phyloP scores from a whole-genome alignment of 2,113 vertebrate species.

The Egretta garzetta region DNA sequence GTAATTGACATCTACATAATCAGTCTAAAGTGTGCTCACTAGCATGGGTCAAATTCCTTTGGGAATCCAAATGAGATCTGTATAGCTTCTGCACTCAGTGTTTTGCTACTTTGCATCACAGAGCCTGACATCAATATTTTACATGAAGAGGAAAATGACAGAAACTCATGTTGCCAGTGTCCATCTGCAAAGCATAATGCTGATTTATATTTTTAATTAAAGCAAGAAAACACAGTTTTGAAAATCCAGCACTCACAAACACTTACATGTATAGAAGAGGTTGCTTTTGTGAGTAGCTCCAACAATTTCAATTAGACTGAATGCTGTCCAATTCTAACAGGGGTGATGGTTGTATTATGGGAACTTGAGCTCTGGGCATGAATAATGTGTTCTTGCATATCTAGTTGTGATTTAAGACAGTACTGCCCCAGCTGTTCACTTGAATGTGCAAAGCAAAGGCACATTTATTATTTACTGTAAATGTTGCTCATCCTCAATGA shows the following conservation, averaged over 20 bases:
- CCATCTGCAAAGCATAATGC: background rate
- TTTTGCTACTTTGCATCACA: constrained; percentile 21
- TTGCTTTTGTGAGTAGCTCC: background rate
- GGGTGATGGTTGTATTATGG: background rate
- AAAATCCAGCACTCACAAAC: background rate
- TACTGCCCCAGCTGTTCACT: background rate
- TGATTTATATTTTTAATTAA: constrained; percentile 33
- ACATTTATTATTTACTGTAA: background rate
- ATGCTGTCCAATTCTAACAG: background rate
- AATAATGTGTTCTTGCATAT: background rate
- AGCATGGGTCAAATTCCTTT: constrained; percentile 12
- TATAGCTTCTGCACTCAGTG: constrained; percentile 6
- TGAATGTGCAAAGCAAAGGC: background rate
- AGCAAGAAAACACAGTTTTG: background rate
- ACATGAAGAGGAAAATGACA: background rate
- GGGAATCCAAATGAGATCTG: constrained; percentile 48
- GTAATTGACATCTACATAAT: constrained; percentile 47
- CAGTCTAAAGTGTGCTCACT: constrained; percentile 26
- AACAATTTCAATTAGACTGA: background rate
- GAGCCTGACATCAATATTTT: background rate
- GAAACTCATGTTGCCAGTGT: background rate
- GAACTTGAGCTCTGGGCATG: background rate
- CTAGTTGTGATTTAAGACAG: background rate
- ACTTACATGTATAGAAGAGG: background rate
- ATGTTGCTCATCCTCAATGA: background rate